phyloP scores from a whole-genome alignment of 2,113 vertebrate genomes.

The Brienomyrus brachyistius region DNA sequence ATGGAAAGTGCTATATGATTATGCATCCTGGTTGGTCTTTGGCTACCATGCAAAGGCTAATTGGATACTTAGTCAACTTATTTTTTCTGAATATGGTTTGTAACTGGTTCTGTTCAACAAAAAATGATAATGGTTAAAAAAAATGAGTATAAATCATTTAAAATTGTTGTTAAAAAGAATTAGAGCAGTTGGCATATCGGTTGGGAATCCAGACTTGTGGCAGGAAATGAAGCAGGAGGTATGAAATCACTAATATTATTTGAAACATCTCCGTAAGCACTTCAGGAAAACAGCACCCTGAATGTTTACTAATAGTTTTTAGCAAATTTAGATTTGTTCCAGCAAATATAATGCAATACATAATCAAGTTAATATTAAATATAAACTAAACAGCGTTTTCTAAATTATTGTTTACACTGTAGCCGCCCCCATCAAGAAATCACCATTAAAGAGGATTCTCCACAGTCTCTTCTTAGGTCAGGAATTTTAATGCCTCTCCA shows the following conservation, averaged over 20 bases:
- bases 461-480: not conserved
- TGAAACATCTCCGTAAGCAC: not conserved
- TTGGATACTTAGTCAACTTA: not conserved
- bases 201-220: not conserved
- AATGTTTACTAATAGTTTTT: not conserved
- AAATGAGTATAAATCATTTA: not conserved
- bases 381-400: not conserved
- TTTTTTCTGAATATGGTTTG: not conserved
- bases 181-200: not conserved
- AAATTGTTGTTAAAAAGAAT: not conserved
- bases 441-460: not conserved
- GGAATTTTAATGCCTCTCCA: not conserved
- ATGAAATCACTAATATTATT: not conserved
- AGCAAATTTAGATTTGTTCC: not conserved
- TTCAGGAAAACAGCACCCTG: not conserved
- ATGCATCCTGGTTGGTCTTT: not conserved
- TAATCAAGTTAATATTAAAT: not conserved
- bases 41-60: not conserved
- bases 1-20: not conserved
- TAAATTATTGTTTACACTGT: not conserved
- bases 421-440: not conserved
- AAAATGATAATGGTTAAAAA: not conserved
- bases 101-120: not conserved
- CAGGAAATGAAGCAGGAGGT: not conserved
- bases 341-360: not conserved